phyloP scores from a whole-genome alignment of 1,140 invertebrate species.

The Pseudoatta argentina region DNA sequence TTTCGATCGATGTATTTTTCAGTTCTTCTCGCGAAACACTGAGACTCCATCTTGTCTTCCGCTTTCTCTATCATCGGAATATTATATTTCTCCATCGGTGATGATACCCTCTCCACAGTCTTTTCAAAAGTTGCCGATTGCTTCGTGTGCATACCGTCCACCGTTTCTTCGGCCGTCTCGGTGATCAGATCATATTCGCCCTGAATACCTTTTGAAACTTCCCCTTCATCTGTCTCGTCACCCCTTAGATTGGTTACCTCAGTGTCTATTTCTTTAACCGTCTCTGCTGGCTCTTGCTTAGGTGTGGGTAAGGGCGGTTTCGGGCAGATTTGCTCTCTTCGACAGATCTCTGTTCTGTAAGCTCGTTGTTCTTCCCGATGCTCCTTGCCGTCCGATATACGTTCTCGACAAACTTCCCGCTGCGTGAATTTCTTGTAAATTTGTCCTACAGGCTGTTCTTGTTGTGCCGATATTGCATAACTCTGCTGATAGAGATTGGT shows the following conservation, averaged over 20 bases:
- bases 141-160: constrained; percentile 82
- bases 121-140: constrained; percentile 84
- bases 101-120: constrained; percentile 79
- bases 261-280: constrained; percentile 74
- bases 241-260: constrained; percentile 76
- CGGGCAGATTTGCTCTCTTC: constrained; percentile 64
- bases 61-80: constrained; percentile 17
- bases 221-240: constrained; percentile 51
- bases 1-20: constrained; percentile 69
- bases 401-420: constrained; percentile 75
- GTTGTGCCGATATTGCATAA: constrained; percentile 16
- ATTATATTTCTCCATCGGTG: constrained; percentile 67
- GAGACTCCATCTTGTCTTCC: background rate
- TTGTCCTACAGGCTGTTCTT: constrained; percentile 66
- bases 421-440: constrained; percentile 77
- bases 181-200: constrained; percentile 84
- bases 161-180: constrained; percentile 83
- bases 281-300: constrained; percentile 68
- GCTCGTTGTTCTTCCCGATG: constrained; percentile 79
- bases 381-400: constrained; percentile 75
- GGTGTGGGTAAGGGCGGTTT: constrained; percentile 68
- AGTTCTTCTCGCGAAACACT: constrained; percentile 32
- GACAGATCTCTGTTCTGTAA: constrained; percentile 72
- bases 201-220: constrained; percentile 79
- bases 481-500: constrained; percentile 79